A percentile compares a stretch with the other conserved stretches of the same genome.
phyloP scores from a whole-genome alignment of 2,888 invertebrate genomes.

The Heliconius hortense region DNA sequence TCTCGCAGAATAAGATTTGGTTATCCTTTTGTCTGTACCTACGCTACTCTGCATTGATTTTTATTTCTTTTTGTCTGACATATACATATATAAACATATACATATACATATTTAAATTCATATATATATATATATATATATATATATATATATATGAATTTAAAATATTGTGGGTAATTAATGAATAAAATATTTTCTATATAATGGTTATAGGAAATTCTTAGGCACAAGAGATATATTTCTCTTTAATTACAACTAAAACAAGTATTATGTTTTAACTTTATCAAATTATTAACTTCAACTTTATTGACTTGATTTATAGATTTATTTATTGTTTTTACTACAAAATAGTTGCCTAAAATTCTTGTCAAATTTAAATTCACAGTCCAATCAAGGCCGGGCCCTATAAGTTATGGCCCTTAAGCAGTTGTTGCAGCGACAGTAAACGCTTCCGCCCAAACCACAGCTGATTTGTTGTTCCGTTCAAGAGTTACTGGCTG shows the following conservation, averaged over 20 bases:
- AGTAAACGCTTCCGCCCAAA: constrained; percentile 72
- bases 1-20: background rate
- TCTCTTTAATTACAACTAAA: background rate
- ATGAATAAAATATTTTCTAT: background rate
- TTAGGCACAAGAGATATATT: background rate
- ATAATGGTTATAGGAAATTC: background rate
- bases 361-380: constrained; percentile 10
- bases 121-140: no score
- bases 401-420: constrained; percentile 65
- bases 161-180: background rate
- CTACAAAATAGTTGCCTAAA: background rate
- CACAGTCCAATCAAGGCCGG: constrained; percentile 45
- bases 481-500: constrained; percentile 67
- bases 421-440: constrained; percentile 63
- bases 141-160: no score
- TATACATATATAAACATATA: no score
- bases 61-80: background rate
- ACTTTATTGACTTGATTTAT: background rate
- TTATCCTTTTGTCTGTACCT: background rate
- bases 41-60: background rate
- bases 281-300: background rate
- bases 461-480: constrained; percentile 78
- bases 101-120: no score
- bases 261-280: background rate
- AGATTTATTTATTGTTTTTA: background rate